Evolutionary conservation across 2,113 vertebrate genomes (phyloP), one percentile per base, ranked within the genome.

Genomic region (Tautogolabrus adspersus): DNA sequence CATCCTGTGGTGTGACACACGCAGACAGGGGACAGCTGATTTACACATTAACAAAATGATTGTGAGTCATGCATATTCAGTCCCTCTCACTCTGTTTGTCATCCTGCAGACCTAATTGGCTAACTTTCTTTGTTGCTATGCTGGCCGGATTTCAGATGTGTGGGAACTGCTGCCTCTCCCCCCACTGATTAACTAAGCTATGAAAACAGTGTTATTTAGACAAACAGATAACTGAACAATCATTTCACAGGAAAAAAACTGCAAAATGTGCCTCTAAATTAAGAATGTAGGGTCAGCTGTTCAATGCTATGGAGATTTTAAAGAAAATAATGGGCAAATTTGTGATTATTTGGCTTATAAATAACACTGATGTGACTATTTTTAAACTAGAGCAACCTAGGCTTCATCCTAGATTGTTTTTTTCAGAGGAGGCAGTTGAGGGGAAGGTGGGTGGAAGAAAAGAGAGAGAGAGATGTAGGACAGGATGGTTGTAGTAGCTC

Each of bases 51-150:
- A 61, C 71, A 75, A 67, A 79, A 78, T 63, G 72, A 80, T 76
- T 75, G 83, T 88, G 83, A 88, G 80, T 90, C 88, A 84, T 79
- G 75, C 66, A 84, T 71, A 84, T 69, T 87, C 81, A 73, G 74
- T 66, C 30, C 65, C 72, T 77, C 66, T 75, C 83, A 72, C 73
- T 80, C 54, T 44, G 22, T 88, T 88, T 88, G 88, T 90, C 87
- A 75, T 90, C 77, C 69, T 46, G 64, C 80, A 85, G 86, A 87
- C 85, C 86, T 87, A 67, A 91, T 82, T 91, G 84, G 87, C 72
- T 42, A 88, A 89, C 82, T 92, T 90, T 89, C 91, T 93, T 92
- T 93, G 92, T 91, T 91, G 89, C 91, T 88, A 88, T 81, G 90
- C 89, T 86, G 89, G 84, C 82, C 55, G 61, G 65, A 60, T 83